Evolutionary conservation across 2,888 invertebrate species (phyloP).

Genomic region (Smittia sp.): DNA sequence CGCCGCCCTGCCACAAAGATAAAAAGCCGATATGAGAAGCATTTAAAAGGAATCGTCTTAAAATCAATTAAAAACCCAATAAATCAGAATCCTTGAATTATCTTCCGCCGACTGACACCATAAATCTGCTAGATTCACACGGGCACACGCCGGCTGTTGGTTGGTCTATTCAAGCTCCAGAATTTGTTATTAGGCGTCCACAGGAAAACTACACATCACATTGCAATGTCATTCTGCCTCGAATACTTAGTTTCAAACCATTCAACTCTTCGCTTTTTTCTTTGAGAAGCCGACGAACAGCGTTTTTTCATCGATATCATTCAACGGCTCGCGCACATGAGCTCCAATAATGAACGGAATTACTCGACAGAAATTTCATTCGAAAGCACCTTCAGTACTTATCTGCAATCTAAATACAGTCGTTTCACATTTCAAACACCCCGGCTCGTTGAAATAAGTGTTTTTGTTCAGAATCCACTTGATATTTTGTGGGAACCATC

Average conservation of each 20-base stretch:
- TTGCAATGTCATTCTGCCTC: background rate
- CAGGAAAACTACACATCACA: no score
- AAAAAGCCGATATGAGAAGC: background rate
- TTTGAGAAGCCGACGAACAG: background rate
- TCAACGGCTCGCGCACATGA: slow-evolving; percentile 6
- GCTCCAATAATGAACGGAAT: slow-evolving; percentile 20
- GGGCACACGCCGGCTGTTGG: background rate
- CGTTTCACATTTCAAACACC: slow-evolving; percentile 5
- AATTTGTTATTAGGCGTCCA: no score
- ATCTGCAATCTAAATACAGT: slow-evolving; percentile 13
- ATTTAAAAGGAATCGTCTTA: slow-evolving; percentile 25
- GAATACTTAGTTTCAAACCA: slow-evolving; percentile 15
- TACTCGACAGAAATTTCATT: slow-evolving; percentile 23
- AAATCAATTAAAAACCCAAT: slow-evolving; percentile 39
- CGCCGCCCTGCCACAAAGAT: slow-evolving; percentile 2
- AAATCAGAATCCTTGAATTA: slow-evolving; percentile 16
- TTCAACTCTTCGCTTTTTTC: background rate
- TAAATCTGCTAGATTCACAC: slow-evolving; percentile 21
- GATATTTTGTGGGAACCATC: background rate
- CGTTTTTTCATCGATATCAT: slow-evolving; percentile 10
- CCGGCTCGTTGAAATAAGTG: background rate
- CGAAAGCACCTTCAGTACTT: background rate
- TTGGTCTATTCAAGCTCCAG: no score
- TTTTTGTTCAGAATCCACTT: background rate
- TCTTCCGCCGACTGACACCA: background rate